These are phyloP conservation scores for Halictus ligatus DNA, from an alignment of 2,888 invertebrate genomes.

Conservation along the genomic window DNA sequence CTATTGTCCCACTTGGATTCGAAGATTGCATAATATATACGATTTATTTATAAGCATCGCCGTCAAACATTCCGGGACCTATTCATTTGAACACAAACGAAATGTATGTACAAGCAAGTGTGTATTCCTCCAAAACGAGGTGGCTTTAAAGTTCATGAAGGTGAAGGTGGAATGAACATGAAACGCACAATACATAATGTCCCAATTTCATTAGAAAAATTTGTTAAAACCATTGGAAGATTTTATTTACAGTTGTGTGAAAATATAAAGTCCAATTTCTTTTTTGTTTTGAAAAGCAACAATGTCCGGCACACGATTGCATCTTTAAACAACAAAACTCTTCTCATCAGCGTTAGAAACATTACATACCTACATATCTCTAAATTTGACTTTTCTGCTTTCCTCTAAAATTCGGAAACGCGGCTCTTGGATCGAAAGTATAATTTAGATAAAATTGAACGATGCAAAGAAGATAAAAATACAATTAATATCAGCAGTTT, in stretches of 20 bases:
- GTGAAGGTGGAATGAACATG: not conserved
- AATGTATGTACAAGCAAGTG: not conserved
- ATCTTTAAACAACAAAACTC: no score
- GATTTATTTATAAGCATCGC: not conserved
- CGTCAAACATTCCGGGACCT: not conserved
- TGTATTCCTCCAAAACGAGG: not conserved
- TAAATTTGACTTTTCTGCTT: no score
- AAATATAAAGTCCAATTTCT: no score
- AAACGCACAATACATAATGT: not conserved
- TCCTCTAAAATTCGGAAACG: no score
- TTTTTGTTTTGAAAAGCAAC: no score
- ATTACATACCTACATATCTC: no score
- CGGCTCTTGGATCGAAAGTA: not conserved
- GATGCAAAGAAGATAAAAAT: not conserved
- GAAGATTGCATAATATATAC: not conserved
- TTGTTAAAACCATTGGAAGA: not conserved
- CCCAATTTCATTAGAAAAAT: not conserved
- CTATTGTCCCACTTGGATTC: not conserved
- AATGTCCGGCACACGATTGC: no score
- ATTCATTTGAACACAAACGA: not conserved
- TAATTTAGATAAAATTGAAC: not conserved
- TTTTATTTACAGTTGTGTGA: no score
- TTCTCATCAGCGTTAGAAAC: no score
- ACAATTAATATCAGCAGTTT: not conserved
- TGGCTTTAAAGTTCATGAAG: not conserved